A percentile compares a stretch with the other conserved stretches of the same genome.
phyloP scores from a whole-genome alignment of 2,888 invertebrate genomes.

The Morinoia aosen region DNA sequence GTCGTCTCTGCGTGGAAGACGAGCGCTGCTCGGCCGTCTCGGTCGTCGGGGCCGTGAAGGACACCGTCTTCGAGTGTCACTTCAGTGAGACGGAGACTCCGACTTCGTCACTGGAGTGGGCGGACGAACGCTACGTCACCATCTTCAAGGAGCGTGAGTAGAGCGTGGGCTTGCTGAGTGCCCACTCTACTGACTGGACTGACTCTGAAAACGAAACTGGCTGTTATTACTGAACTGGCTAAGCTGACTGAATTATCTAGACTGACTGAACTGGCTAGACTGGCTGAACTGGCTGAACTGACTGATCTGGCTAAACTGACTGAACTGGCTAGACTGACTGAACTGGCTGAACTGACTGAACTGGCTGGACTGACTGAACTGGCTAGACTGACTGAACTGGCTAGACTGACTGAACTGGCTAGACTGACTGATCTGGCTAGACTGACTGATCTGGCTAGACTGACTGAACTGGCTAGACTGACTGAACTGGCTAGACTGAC shows the following conservation, averaged over 20 bases:
- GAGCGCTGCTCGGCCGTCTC: background rate
- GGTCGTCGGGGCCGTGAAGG: background rate
- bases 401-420: too few relatives aligned
- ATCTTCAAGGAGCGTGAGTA: constrained; percentile 35
- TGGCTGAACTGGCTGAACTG: background rate
- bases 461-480: too few relatives aligned
- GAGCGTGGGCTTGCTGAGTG: background rate
- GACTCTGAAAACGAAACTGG: background rate
- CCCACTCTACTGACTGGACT: background rate
- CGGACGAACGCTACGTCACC: background rate
- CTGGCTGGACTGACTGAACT: too few relatives aligned
- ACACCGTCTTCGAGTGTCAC: background rate
- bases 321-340: too few relatives aligned
- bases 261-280: background rate
- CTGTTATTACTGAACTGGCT: background rate
- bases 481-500: too few relatives aligned
- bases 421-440: too few relatives aligned
- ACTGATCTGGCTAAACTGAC: too few relatives aligned
- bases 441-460: too few relatives aligned
- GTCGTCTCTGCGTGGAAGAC: background rate
- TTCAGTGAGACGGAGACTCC: background rate
- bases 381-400: too few relatives aligned
- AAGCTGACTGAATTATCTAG: background rate
- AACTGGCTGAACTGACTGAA: too few relatives aligned
- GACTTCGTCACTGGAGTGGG: background rate